These are phyloP conservation scores for Solea senegalensis DNA, from an alignment of 2,113 vertebrate species.

Conservation along the genomic window DNA sequence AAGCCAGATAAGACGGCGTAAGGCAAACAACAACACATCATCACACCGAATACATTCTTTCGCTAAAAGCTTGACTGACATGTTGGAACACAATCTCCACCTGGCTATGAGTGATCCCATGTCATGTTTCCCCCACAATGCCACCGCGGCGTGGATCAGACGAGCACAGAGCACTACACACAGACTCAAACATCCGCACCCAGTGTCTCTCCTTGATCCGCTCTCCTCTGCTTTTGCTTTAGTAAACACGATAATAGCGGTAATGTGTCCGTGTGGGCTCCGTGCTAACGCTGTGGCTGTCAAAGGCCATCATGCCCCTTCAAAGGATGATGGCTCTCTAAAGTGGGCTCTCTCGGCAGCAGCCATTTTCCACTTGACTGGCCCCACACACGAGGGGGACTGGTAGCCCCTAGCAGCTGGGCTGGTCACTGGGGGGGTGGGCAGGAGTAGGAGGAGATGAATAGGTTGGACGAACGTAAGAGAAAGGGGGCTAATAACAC, in stretches of 20 bases:
- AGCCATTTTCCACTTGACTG: constrained; percentile 85
- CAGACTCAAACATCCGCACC: constrained; percentile 64
- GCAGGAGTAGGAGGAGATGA: constrained; percentile 68
- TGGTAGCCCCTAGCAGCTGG: constrained; percentile 75
- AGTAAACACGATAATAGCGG: constrained; percentile 75
- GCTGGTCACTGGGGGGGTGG: constrained; percentile 70
- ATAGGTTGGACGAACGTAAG: constrained; percentile 48
- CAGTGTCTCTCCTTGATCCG: constrained; percentile 56
- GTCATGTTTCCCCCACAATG: constrained; percentile 60
- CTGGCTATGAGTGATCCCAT: constrained; percentile 54
- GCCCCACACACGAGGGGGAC: constrained; percentile 77
- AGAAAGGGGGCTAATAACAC: constrained; percentile 56
- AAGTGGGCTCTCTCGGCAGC: constrained; percentile 80
- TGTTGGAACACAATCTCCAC: constrained; percentile 56
- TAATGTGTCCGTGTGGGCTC: constrained; percentile 62
- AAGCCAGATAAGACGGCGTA: constrained; percentile 14
- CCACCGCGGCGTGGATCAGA: constrained; percentile 37
- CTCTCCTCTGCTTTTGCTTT: constrained; percentile 60
- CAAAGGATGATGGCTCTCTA: constrained; percentile 82
- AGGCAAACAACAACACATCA: constrained; percentile 16
- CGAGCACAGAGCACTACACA: constrained; percentile 35
- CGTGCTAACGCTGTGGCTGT: constrained; percentile 79
- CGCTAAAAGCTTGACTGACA: constrained; percentile 30
- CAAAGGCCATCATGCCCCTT: constrained; percentile 81
- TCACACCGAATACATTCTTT: constrained; percentile 12